Evolutionary conservation across 64 coral and sea anemone genomes (phyloP).

Genomic region (Montipora efflorescens): DNA sequence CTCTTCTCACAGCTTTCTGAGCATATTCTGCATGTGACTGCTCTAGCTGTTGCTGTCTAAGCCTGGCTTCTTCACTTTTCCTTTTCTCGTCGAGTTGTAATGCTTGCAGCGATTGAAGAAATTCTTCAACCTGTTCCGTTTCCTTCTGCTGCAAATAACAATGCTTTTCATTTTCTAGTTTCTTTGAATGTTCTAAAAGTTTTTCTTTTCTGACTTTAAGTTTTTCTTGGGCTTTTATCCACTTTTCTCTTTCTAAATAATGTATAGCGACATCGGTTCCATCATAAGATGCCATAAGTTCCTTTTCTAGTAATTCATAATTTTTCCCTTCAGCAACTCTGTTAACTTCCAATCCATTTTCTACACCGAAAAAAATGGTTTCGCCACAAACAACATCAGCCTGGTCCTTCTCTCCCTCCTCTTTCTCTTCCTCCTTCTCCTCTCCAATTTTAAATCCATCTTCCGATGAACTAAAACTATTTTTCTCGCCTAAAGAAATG

Average conservation of each 20-base stretch:
- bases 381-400: background rate
- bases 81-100: slow-evolving; percentile 66
- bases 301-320: slow-evolving; percentile 30
- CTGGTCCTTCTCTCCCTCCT: background rate
- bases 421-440: background rate
- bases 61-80: slow-evolving; percentile 64
- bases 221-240: slow-evolving; percentile 29
- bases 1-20: slow-evolving; percentile 61
- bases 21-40: slow-evolving; percentile 66
- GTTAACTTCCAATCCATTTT: background rate
- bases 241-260: slow-evolving; percentile 48
- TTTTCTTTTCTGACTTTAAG: slow-evolving; percentile 1
- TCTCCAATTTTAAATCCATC: background rate
- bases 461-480: background rate
- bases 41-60: slow-evolving; percentile 55
- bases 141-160: slow-evolving; percentile 44
- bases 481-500: background rate
- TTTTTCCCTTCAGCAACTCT: background rate
- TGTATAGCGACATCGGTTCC: slow-evolving; percentile 41
- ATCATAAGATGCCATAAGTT: slow-evolving; percentile 50
- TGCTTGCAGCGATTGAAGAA: slow-evolving; percentile 69
- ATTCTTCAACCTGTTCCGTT: slow-evolving; percentile 51
- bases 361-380: background rate
- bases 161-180: slow-evolving; percentile 39
- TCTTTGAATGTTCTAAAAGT: slow-evolving; percentile 47